Evolutionary conservation across 2,113 vertebrate genomes (phyloP), one percentile per base, ranked within the genome.

Genomic region (Xenopus laevis): DNA sequence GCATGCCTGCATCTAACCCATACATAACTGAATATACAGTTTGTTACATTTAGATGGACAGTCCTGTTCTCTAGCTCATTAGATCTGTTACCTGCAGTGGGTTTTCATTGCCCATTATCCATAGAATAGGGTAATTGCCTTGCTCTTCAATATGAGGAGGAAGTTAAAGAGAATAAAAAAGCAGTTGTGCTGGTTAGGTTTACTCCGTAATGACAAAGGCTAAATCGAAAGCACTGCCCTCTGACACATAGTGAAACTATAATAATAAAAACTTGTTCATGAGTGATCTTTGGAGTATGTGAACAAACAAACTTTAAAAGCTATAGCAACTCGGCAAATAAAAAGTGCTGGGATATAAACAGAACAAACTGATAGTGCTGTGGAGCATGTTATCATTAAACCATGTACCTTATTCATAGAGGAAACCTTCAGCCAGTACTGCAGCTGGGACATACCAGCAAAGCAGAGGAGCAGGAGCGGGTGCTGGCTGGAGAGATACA

Each of bases 391-490:
- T 2, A 45, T 20, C 6, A 59, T 58, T 13, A 47, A 16, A 10
- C 27, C 53, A 6, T 55, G 67, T 97, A 98, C 97, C 97, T 98
- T 94, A 79, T 86, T 89, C 70, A 93, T 92, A 79, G 93, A 88
- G 0, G 93, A 94, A 59, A 94, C 91, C 89, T 95, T 98, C 81
- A 92, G 94, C 96, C 97, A 98, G 84, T 97, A 87, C 79, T 92
- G 93, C 92, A 96, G 94, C 83, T 94, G 93, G 87, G 97, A 95
- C 97, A 98, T 98, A 80, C 88, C 91, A 91, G 86, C 86, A 79
- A 80, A 77, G 80, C 71, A 79, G 72, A 71, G 50, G 83, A 82
- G 83, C 27, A 33, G 78, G 1, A 3, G 21, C 62, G 68, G 9
- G 82, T 68, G 60, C 60, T 71, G 77, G 86, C 84, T 10, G 30